A percentile compares a stretch with the other conserved stretches of the same genome.
Conservation (phyloP, 2,113 vertebrate species). For the Cinclus cinclus region DNA sequence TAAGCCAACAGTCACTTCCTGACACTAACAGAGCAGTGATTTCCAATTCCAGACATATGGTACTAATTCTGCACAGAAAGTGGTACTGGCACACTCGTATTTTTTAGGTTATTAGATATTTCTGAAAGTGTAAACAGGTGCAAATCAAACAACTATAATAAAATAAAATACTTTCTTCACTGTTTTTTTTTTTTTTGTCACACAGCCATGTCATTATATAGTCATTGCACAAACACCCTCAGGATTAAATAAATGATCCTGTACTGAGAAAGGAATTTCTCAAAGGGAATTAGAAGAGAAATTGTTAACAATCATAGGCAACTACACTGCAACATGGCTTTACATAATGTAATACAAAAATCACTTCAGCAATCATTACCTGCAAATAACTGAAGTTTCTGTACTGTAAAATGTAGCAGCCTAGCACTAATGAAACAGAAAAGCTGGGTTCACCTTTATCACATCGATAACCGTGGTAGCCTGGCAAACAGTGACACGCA, state of each 20-base stretch:
- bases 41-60: background rate
- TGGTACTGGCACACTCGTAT: background rate
- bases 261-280: background rate
- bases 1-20: background rate
- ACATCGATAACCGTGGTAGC: conserved; percentile 82
- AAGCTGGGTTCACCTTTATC: conserved; percentile 77
- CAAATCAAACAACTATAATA: background rate
- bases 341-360: background rate
- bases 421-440: background rate
- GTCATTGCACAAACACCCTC: background rate
- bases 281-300: background rate
- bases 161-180: background rate
- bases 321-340: background rate
- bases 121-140: background rate
- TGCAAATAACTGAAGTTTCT: background rate
- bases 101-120: background rate
- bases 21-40: background rate
- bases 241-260: background rate
- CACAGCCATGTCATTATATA: background rate
- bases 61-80: background rate
- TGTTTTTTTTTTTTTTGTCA: background rate
- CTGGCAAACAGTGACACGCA: conserved; percentile 82
- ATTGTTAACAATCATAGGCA: background rate
- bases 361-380: background rate
- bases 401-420: background rate